These are phyloP conservation scores for Peromyscus attwateri DNA, from an alignment of 2,797 vertebrate species.

Conservation along the genomic window DNA sequence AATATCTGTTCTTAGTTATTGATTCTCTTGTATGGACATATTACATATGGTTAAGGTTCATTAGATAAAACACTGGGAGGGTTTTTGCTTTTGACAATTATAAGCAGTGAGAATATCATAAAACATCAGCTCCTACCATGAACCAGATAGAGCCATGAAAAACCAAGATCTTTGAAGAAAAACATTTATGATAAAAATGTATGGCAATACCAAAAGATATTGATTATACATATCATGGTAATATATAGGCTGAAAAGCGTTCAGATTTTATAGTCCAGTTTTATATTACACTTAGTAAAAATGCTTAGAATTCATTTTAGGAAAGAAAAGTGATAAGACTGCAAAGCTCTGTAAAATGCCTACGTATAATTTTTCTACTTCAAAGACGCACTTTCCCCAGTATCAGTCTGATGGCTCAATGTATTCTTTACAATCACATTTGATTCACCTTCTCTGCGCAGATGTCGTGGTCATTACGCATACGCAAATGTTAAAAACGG, in stretches of 20 bases:
- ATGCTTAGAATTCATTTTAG: conserved; percentile 35
- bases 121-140: background rate
- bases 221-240: background rate
- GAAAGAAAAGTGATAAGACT: background rate
- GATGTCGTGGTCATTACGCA: background rate
- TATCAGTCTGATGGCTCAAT: conserved; percentile 3
- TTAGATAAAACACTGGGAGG: background rate
- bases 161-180: conserved; percentile 3
- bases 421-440: background rate
- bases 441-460: conserved; percentile 11
- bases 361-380: background rate
- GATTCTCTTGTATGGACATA: background rate
- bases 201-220: background rate
- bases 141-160: background rate
- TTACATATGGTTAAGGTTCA: background rate
- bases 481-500: conserved; percentile 30
- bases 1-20: background rate
- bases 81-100: background rate
- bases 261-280: background rate
- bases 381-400: background rate
- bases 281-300: conserved; percentile 37
- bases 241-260: background rate
- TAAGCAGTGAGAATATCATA: background rate
- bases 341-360: background rate
- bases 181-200: conserved; percentile 23